Percentiles rank a stretch among this genome's conserved stretches.
phyloP scores from a whole-genome alignment of 2,113 vertebrate genomes.

The zebrafish (Danio rerio) region GRCz12tu NC_133198.1:36589501-36590000 shows the following conservation, averaged over 20 bases:
- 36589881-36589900: background rate
- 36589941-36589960: too few species aligned
- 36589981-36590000: too few species aligned
- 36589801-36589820: too few species aligned
- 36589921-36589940: too few species aligned
- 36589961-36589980: too few species aligned
- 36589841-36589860: background rate
- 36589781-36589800: too few species aligned
- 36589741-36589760: background rate
- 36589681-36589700: background rate
- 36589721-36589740: background rate
- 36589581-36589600: too few species aligned
- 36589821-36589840: too few species aligned
- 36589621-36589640: background rate
- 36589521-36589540: conserved; percentile 16
- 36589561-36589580: background rate
- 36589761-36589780: too few species aligned
- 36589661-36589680: background rate
- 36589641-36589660: background rate
- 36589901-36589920: too few species aligned
- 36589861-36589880: background rate
- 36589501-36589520: background rate
- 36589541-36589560: background rate
- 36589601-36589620: background rate
- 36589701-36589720: background rate